Base-by-base conservation (phyloP, 2,888 invertebrate genomes). In the Nebria salina region DNA sequence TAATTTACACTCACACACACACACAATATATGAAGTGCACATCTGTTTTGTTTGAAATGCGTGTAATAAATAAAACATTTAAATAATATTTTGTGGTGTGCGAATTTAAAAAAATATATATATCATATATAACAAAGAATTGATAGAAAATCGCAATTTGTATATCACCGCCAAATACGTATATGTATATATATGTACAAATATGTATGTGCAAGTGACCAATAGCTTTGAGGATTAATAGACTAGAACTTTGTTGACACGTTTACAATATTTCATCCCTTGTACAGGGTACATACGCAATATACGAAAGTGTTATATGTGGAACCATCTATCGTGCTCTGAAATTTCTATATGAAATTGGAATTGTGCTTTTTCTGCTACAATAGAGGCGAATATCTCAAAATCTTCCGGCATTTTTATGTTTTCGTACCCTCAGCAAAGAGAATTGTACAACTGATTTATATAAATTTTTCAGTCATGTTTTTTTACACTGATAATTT, bases 171-270 rank as follows among this genome's bases (percentile, higher is more conserved):
- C 11, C 54, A 54, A 13, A 0, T 54, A 54, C 13, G 54, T 54
- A 54, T 54, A n/a, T n/a, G n/a, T n/a, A 4, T 11, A 54, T 54
- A 13, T 54, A 54, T 54, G 7, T 54, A 54, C 13, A 13, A 54
- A 54, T 54, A 13, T 54, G 34, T 7, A 54, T 54, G 54, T 54
- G 68, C 76, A 76, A 76, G 66, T 68, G 66, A 68, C 76, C 76
- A 76, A 76, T 76, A 76, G 76, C 76, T 76, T 76, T 66, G 41
- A 76, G 66, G 76, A 76, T 76, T 76, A 76, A 76, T 76, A 76
- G 76, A 76, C 41, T 65, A 74, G 74, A 54, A 54, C 11, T 42
- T 20, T 66, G 76, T 42, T 66, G 76, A 76, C 76, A 76, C 68
- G 76, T 76, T 66, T 66, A 76, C 76, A 76, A 76, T 76, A 76